phyloP scores from a whole-genome alignment of 1,140 invertebrate genomes.

The Nomia melanderi region DNA sequence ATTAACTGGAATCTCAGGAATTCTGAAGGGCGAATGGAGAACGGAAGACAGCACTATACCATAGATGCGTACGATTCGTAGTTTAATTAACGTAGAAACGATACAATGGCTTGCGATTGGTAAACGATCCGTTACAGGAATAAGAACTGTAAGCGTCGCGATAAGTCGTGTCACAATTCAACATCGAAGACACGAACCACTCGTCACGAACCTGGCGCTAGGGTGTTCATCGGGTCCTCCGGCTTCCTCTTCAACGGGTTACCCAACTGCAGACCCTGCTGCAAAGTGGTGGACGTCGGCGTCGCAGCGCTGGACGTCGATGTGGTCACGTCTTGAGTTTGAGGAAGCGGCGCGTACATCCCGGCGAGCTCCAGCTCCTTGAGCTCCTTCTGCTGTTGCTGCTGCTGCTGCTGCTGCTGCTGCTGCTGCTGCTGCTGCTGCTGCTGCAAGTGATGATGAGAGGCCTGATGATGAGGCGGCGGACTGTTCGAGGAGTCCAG shows the following conservation, averaged over 20 bases:
- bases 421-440: constrained; percentile 75
- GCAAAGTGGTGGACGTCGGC: constrained; percentile 72
- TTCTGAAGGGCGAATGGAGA: not conserved
- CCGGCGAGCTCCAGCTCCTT: constrained; percentile 77
- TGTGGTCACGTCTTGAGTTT: constrained; percentile 76
- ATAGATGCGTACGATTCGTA: no score
- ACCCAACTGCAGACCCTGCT: constrained; percentile 74
- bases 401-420: constrained; percentile 70
- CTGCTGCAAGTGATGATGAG: constrained; percentile 74
- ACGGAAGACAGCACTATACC: no score
- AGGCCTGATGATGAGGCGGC: constrained; percentile 74
- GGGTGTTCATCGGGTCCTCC: constrained; percentile 74
- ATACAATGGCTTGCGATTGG: no score
- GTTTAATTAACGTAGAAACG: no score
- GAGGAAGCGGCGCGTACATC: constrained; percentile 77
- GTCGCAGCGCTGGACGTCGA: constrained; percentile 72
- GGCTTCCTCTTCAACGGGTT: constrained; percentile 76
- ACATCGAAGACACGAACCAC: no score
- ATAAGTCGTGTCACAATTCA: no score
- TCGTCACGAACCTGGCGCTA: constrained; percentile 71
- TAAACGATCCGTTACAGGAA: no score
- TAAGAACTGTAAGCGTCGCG: no score
- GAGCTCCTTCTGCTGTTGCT: constrained; percentile 74
- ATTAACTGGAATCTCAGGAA: not conserved
- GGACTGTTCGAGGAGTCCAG: constrained; percentile 80